Base-by-base conservation (phyloP, 2,113 vertebrate genomes). In the Aramus guarauna region DNA sequence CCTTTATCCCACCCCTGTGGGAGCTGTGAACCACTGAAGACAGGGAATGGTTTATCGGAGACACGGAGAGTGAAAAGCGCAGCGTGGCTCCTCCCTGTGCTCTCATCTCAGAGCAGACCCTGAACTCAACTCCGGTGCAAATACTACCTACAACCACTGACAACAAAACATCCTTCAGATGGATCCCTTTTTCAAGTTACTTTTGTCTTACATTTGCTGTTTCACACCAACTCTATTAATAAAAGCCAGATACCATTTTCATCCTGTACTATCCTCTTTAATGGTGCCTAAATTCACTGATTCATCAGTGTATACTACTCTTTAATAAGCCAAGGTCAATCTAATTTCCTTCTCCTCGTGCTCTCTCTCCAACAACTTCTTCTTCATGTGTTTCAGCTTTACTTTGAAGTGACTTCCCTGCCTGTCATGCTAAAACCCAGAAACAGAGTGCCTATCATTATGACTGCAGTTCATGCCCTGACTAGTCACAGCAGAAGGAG, bases 351-450 rank as follows among this genome's bases (percentile, higher is more conserved):
- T 26, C 58, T 94, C 48, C 48, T 23, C 23, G 43, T 73, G 24
- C 39, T 91, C 58, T 88, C 71, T 71, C 67, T 78, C 50, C 59
- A 23, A 55, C 56, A 78, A 62, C 47, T 56, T 39, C 45, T 56
- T 39, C 45, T 94, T 94, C 94, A 94, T 11, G 3, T 94, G 92
- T 85, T 97, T 94, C 92, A 94, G 86, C 73, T 94, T 95, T 94
- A 45, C 94, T 94, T 97, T 96, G 91, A 95, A 97, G 73, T 91
- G 36, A 91, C 92, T 95, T 96, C 88, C 95, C 95, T 89, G 88
- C 88, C 73, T 91, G 80, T 91, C 88, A 97, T 92, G 62, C 62
- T 87, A 48, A 97, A 95, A 95, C 79, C 69, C 73, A 96, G 88
- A 86, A 94, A 92, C 52, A 87, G 72, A 91, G 68, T 81, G 60